Conservation (phyloP, 2,797 vertebrate genomes). For the Lepus oiostolus region DNA sequence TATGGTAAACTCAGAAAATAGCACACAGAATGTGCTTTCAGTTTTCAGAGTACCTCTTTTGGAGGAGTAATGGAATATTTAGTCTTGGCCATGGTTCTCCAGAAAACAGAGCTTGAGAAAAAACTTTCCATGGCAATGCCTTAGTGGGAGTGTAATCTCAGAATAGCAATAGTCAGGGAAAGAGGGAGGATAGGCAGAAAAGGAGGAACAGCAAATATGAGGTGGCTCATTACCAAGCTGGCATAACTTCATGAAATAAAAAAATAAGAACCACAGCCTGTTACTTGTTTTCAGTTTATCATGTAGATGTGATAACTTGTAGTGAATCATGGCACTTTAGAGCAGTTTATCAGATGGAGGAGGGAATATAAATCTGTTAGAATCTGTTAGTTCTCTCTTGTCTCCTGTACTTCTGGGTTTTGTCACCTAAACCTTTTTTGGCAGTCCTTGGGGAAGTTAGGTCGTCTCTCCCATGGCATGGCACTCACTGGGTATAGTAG, state of each 20-base stretch:
- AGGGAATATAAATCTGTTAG: background rate
- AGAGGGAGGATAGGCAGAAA: background rate
- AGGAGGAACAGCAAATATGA: background rate
- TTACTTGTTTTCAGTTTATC: background rate
- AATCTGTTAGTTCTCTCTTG: background rate
- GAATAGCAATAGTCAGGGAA: background rate
- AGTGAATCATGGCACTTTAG: background rate
- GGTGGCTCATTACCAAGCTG: background rate
- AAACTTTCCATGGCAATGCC: background rate
- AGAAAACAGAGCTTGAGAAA: background rate
- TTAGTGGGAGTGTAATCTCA: background rate
- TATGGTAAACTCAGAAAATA: background rate
- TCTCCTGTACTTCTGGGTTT: background rate
- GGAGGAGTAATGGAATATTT: background rate
- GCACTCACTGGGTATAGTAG: background rate
- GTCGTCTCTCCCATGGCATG: accelerated
- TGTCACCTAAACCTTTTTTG: background rate
- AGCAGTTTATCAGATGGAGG: background rate
- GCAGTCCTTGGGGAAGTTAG: background rate
- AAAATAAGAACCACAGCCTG: background rate
- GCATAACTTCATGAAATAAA: background rate
- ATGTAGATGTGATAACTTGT: background rate
- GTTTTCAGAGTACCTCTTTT: background rate
- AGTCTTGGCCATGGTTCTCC: background rate
- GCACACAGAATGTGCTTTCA: background rate